Base-by-base conservation (phyloP, 2,113 vertebrate genomes). In the Strix aluco region DNA sequence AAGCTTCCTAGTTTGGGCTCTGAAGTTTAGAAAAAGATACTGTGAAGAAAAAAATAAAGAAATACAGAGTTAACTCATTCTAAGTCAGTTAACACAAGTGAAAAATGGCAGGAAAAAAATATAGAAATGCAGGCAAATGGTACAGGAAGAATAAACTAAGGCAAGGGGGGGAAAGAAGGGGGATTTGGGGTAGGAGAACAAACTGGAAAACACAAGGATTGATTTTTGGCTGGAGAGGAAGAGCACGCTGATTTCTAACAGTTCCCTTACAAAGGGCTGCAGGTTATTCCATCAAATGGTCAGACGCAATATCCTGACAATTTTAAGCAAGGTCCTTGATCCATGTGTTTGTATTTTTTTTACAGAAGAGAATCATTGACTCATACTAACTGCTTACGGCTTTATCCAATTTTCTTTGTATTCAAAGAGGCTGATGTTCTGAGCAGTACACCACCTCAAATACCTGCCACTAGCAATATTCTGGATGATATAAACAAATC, bases 391-490 rank as follows among this genome's bases (percentile, higher is more conserved):
- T 89, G 34, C 65, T 94, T 75, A 25, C 4, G 11, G 65, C 67
- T 95, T 83, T 86, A 88, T 88, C 63, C 51, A 82, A 44, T 90
- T 96, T 91, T 94, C 61, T 89, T 82, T 55, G 25, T 72, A 70
- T 75, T 61, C 81, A 59, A 74, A 61, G 34, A 91, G 27, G 70
- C 57, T 81, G 55, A 81, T 84, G 40, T 57, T 91, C 44, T 49
- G 13, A 91, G 74, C 61, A 52, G 26, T 54, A 59, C 13, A 75
- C 47, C 9, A 62, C 38, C 55, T 58, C 47, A 79, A 79, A 57
- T 77, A 78, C 30, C 72, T 80, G 95, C 86, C 94, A 80, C 86
- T 38, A 72, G 95, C 81, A 95, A 94, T 91, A 69, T 77, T 92
- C 82, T 0, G 0, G 23, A 65, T 69, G 22, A 89, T 42, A 83